phyloP scores from a whole-genome alignment of 2,797 vertebrate genomes.

The Buphagus erythrorhynchus region DNA sequence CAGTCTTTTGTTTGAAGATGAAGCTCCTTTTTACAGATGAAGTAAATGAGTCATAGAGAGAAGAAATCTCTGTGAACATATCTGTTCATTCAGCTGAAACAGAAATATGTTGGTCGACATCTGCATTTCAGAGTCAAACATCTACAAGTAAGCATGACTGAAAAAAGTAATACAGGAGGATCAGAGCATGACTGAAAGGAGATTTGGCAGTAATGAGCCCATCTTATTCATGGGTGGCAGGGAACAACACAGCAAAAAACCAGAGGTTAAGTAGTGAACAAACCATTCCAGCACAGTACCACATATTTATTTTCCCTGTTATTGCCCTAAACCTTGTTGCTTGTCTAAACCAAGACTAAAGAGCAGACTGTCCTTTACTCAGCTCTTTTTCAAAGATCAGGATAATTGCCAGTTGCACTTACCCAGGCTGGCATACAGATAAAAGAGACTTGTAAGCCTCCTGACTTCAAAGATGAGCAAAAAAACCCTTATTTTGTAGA shows the following conservation, averaged over 20 bases:
- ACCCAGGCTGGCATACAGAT: background rate
- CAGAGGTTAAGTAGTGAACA: background rate
- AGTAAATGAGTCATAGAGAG: background rate
- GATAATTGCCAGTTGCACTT: background rate
- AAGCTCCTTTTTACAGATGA: background rate
- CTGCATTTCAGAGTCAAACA: background rate
- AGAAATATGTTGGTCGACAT: background rate
- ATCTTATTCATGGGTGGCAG: background rate
- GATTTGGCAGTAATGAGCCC: background rate
- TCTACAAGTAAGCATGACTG: background rate
- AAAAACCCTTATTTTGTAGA: background rate
- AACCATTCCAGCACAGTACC: background rate
- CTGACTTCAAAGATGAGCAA: background rate
- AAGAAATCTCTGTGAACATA: background rate
- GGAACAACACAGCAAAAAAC: background rate
- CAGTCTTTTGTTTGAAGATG: background rate
- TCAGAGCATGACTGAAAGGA: background rate
- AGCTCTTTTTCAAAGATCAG: background rate
- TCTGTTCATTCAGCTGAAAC: background rate
- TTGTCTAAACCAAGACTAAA: background rate
- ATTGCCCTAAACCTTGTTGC: background rate
- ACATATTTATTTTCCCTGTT: background rate
- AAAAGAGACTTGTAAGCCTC: background rate
- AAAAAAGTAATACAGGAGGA: background rate
- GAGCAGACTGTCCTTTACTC: background rate